These are phyloP conservation scores for Anagyrus pseudococci DNA, from an alignment of 2,888 invertebrate genomes.

Conservation along the genomic window DNA sequence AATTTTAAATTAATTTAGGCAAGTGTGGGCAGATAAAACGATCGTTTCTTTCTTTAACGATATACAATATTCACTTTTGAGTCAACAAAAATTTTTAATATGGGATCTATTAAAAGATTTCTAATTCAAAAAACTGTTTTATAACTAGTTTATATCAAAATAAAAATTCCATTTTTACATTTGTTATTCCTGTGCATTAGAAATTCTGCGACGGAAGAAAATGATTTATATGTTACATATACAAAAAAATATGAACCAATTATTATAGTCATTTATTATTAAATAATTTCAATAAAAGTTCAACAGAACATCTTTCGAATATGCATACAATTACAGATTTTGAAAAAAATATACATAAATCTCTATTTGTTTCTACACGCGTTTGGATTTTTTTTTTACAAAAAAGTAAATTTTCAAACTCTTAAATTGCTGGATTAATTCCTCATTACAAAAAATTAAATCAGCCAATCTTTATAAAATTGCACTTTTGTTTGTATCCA, in stretches of 20 bases:
- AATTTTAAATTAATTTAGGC: constrained; percentile 21
- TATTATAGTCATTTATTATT: constrained; percentile 4
- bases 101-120: too few species aligned
- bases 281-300: too few species aligned
- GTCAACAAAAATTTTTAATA: too few species aligned
- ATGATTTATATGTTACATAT: background rate
- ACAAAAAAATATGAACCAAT: background rate
- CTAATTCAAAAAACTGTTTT: too few species aligned
- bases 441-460: constrained; percentile 15
- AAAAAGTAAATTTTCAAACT: constrained; percentile 21
- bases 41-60: too few species aligned
- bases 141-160: too few species aligned
- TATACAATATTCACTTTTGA: too few species aligned
- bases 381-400: constrained; percentile 11
- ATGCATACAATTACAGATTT: constrained; percentile 13
- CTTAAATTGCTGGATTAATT: constrained; percentile 4
- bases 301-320: background rate
- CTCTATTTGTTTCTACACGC: constrained; percentile 13
- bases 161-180: too few species aligned
- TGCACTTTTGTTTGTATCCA: constrained; percentile 19
- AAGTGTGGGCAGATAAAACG: constrained; percentile 14
- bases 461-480: constrained; percentile 21
- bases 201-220: too few species aligned
- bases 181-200: too few species aligned
- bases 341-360: constrained; percentile 11